Conservation (phyloP, 2,888 invertebrate species). For the Aphidius colemani region DNA sequence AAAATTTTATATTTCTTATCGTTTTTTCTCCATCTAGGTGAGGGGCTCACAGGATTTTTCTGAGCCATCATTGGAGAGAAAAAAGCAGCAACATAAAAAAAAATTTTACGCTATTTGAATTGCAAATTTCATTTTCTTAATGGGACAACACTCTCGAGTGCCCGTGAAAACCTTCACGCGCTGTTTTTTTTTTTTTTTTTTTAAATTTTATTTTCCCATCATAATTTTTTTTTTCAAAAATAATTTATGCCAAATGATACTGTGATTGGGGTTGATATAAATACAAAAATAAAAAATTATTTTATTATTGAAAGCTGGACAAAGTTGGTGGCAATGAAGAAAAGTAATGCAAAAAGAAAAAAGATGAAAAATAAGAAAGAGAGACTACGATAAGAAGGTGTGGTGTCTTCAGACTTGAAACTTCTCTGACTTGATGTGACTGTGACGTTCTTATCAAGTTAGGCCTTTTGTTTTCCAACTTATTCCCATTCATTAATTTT, state of each 20-base stretch:
- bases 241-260: no score
- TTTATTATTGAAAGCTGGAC: no score
- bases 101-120: slow-evolving; percentile 40
- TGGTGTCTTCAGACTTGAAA: slow-evolving; percentile 18
- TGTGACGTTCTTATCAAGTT: slow-evolving; percentile 48
- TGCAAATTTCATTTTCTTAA: slow-evolving; percentile 55
- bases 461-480: slow-evolving; percentile 41
- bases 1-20: background rate
- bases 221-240: no score
- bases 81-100: slow-evolving; percentile 25
- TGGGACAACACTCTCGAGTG: slow-evolving; percentile 37
- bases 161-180: slow-evolving; percentile 19
- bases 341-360: slow-evolving; percentile 7
- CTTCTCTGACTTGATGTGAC: slow-evolving; percentile 29
- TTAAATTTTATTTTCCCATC: slow-evolving; percentile 11
- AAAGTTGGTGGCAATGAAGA: slow-evolving; percentile 28
- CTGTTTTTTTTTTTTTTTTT: slow-evolving; percentile 22
- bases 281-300: no score
- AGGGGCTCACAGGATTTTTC: no score
- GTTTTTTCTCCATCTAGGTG: slow-evolving; percentile 13
- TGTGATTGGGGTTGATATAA: no score
- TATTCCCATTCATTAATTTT: slow-evolving; percentile 16
- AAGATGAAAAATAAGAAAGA: slow-evolving; percentile 21
- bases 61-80: slow-evolving; percentile 17
- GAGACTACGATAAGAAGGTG: slow-evolving; percentile 9